These are phyloP conservation scores for Sparidentex hasta DNA, from an alignment of 2,797 vertebrate species.

Conservation along the genomic window DNA sequence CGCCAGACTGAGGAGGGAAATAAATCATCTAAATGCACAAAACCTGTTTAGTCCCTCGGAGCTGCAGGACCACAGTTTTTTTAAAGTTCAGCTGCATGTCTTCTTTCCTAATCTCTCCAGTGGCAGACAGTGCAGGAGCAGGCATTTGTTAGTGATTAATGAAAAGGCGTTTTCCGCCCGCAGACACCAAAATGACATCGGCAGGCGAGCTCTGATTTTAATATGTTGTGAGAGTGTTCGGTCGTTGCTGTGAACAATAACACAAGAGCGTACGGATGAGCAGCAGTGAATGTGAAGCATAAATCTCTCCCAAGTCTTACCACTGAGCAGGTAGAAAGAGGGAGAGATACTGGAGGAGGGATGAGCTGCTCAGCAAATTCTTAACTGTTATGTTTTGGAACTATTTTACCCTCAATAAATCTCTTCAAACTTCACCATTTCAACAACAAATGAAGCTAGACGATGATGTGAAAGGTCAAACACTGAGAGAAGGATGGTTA, in stretches of 20 bases:
- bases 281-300: background rate
- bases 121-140: conserved; percentile 24
- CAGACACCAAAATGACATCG: conserved; percentile 59
- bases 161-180: conserved; percentile 40
- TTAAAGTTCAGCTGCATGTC: conserved; percentile 53
- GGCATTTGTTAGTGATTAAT: conserved; percentile 65
- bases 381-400: conserved; percentile 13
- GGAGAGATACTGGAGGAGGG: conserved; percentile 7
- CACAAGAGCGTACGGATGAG: conserved; percentile 25
- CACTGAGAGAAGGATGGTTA: conserved; percentile 15
- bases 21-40: conserved; percentile 57
- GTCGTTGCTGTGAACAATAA: conserved; percentile 57
- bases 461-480: conserved; percentile 45
- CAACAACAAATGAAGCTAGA: conserved; percentile 19
- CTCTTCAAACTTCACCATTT: conserved; percentile 9
- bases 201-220: conserved; percentile 54
- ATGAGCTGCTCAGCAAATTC: conserved; percentile 5
- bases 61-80: conserved; percentile 10
- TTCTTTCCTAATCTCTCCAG: conserved; percentile 47
- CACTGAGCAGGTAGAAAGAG: background rate
- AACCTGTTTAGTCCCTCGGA: conserved; percentile 44
- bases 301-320: conserved; percentile 1
- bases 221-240: conserved; percentile 59
- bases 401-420: background rate
- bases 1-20: conserved; percentile 31